phyloP scores from a whole-genome alignment of 2,113 vertebrate genomes.

The Vulpes vulpes region DNA sequence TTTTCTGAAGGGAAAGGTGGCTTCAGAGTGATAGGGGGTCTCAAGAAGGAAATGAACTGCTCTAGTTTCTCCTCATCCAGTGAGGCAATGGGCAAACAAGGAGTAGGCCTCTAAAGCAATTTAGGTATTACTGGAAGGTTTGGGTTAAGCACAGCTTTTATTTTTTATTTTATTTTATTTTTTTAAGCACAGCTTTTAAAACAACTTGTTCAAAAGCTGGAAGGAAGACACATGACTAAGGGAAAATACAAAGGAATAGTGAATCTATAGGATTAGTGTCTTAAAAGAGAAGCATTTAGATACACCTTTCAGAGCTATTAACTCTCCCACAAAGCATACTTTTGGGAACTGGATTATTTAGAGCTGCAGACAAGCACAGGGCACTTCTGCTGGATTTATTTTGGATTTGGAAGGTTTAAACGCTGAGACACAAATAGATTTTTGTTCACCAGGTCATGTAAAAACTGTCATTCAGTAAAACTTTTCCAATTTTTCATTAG shows the following conservation, averaged over 20 bases:
- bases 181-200: constrained; percentile 3
- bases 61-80: not conserved
- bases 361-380: not conserved
- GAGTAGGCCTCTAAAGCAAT: not conserved
- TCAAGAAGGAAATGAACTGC: not conserved
- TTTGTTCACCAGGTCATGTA: constrained; percentile 38
- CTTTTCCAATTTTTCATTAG: constrained; percentile 22
- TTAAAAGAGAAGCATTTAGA: constrained; percentile 22
- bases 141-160: not conserved
- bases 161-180: no score
- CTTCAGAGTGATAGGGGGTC: not conserved
- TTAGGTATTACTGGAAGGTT: not conserved
- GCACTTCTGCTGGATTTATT: constrained; percentile 32
- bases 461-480: constrained; percentile 49
- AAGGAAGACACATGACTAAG: not conserved
- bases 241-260: not conserved
- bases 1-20: not conserved
- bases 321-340: not conserved
- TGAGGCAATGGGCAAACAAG: not conserved
- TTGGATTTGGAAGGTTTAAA: constrained; percentile 56
- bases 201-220: not conserved
- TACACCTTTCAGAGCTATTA: not conserved
- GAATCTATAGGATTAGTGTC: not conserved
- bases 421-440: constrained; percentile 14
- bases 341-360: constrained; percentile 38